Conservation (phyloP, 2,888 invertebrate species). For the Ommatoiulus sabulosus region DNA sequence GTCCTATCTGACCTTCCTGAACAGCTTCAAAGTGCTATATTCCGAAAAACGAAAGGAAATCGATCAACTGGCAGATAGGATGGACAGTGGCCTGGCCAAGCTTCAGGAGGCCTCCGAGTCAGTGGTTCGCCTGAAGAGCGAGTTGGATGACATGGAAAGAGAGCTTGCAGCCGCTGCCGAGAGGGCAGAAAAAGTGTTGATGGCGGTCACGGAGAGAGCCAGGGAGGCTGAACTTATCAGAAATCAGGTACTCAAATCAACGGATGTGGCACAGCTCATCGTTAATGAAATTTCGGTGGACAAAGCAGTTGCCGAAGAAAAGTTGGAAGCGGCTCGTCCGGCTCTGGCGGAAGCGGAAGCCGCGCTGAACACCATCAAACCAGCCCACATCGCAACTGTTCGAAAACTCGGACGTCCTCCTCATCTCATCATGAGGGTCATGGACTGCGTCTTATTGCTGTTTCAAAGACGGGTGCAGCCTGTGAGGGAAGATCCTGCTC, state of each 20-base stretch:
- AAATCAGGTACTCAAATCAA: constrained; percentile 94
- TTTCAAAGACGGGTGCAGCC: constrained; percentile 91
- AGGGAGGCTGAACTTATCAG: constrained; percentile 96
- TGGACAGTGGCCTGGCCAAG: constrained; percentile 96
- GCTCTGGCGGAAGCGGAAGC: constrained; percentile 95
- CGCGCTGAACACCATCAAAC: constrained; percentile 95
- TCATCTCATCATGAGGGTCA: constrained; percentile 95
- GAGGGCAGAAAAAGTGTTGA: constrained; percentile 87
- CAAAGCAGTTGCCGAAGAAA: constrained; percentile 90
- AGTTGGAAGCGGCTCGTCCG: constrained; percentile 94
- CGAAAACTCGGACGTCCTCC: constrained; percentile 95
- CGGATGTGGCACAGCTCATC: constrained; percentile 92
- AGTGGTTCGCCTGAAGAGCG: constrained; percentile 90
- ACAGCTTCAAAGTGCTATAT: constrained; percentile 95
- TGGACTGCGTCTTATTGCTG: constrained; percentile 94
- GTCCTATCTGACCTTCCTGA: constrained; percentile 94
- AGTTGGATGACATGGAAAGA: constrained; percentile 93
- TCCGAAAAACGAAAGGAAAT: constrained; percentile 88
- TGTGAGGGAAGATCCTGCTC: constrained; percentile 82
- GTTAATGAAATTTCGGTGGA: constrained; percentile 89
- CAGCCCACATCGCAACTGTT: constrained; percentile 95
- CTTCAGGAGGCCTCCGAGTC: constrained; percentile 94
- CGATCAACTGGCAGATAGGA: constrained; percentile 88
- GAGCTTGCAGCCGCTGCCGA: constrained; percentile 92
- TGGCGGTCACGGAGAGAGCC: constrained; percentile 92